These are phyloP conservation scores for Diachrysia chrysitis DNA, from an alignment of 2,888 invertebrate genomes.

Conservation along the genomic window DNA sequence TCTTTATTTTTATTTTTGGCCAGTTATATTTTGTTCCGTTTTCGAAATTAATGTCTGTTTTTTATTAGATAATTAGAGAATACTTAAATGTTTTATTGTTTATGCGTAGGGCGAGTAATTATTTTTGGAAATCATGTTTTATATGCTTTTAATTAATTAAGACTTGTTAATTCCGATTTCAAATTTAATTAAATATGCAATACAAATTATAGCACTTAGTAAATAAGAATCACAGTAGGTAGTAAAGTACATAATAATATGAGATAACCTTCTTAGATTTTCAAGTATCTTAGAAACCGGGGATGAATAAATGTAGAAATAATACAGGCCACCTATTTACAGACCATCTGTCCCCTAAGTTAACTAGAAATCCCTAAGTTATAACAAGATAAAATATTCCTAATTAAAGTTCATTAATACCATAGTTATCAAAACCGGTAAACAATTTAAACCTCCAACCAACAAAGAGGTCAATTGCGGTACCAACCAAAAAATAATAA, in stretches of 20 bases:
- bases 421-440: conserved; percentile 55
- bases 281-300: no score
- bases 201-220: background rate
- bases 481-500: conserved; percentile 73
- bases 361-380: no score
- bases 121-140: background rate
- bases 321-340: no score
- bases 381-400: conserved; percentile 21
- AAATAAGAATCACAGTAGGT: background rate
- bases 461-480: conserved; percentile 64
- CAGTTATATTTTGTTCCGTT: background rate
- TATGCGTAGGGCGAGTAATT: background rate
- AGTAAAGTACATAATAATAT: no score
- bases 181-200: background rate
- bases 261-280: no score
- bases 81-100: conserved; percentile 6
- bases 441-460: conserved; percentile 47
- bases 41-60: conserved; percentile 1
- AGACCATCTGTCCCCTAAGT: no score
- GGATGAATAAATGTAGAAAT: no score
- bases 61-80: conserved; percentile 5
- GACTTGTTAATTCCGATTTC: background rate
- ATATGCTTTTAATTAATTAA: background rate
- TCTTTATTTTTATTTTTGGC: background rate
- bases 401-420: conserved; percentile 56